A percentile compares a stretch with the other conserved stretches of the same genome.
Conservation (phyloP, 2,888 invertebrate species). For the Hedya salicella region DNA sequence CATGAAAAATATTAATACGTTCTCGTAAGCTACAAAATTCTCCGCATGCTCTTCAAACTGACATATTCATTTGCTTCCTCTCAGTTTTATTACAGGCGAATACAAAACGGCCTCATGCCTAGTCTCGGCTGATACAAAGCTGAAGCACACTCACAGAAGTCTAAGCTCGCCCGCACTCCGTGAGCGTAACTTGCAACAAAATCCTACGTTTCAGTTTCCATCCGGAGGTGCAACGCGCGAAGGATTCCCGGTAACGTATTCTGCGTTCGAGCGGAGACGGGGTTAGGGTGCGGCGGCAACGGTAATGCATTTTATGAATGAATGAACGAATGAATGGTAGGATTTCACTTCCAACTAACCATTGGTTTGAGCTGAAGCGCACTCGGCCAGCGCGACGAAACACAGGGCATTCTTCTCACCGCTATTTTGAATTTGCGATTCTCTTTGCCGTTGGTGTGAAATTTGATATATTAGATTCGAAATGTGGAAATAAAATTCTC, state of each 20-base stretch:
- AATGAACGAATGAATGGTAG: slow-evolving; percentile 74
- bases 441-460: slow-evolving; percentile 14
- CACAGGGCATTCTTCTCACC: slow-evolving; percentile 40
- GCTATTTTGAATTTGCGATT: slow-evolving; percentile 22
- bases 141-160: slow-evolving; percentile 57
- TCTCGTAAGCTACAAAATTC: slow-evolving; percentile 11
- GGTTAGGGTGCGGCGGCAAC: slow-evolving; percentile 61
- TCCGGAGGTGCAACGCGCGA: slow-evolving; percentile 68
- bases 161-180: slow-evolving; percentile 67
- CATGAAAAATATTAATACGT: slow-evolving; percentile 4
- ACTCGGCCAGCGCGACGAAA: slow-evolving; percentile 51
- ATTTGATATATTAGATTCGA: slow-evolving; percentile 25
- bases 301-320: slow-evolving; percentile 81
- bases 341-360: slow-evolving; percentile 76
- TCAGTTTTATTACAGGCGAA: slow-evolving; percentile 66
- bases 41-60: slow-evolving; percentile 44
- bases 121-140: slow-evolving; percentile 64
- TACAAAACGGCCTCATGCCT: slow-evolving; percentile 62
- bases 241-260: slow-evolving; percentile 71
- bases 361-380: slow-evolving; percentile 68
- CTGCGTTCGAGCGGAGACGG: slow-evolving; percentile 65
- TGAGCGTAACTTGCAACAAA: slow-evolving; percentile 71
- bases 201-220: slow-evolving; percentile 73
- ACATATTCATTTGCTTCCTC: slow-evolving; percentile 59
- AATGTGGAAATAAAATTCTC: slow-evolving; percentile 36